A percentile compares a stretch with the other conserved stretches of the same genome.
phyloP scores from a whole-genome alignment of 2,797 vertebrate genomes.

The Morelia viridis region DNA sequence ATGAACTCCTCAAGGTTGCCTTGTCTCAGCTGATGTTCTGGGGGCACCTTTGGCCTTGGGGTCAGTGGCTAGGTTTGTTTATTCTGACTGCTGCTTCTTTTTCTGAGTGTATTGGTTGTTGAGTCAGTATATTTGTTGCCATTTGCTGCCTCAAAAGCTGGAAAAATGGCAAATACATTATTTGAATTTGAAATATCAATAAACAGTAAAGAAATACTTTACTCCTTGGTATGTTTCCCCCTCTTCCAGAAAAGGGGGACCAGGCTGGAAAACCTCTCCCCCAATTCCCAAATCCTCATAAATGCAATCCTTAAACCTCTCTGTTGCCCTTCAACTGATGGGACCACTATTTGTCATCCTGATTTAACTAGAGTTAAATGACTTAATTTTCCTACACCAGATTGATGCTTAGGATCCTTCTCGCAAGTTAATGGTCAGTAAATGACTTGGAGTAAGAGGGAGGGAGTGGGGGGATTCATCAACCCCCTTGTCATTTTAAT shows the following conservation, averaged over 20 bases:
- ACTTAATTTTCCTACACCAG: conserved; percentile 71
- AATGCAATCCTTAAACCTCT: conserved; percentile 70
- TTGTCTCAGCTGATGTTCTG: not conserved
- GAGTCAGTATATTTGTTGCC: not conserved
- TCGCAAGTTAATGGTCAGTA: conserved; percentile 64
- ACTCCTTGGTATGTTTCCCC: not conserved
- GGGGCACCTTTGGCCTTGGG: not conserved
- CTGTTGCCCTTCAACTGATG: conserved; percentile 66
- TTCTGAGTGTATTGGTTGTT: not conserved
- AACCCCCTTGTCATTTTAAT: conserved; percentile 68
- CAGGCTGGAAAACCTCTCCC: not conserved
- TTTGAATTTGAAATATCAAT: not conserved
- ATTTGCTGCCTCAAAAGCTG: not conserved
- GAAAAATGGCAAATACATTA: not conserved
- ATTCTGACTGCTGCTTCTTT: no score
- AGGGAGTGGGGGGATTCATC: conserved; percentile 62
- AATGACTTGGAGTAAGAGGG: conserved; percentile 43
- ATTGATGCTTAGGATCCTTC: conserved; percentile 69
- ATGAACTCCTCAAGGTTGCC: not conserved
- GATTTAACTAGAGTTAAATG: conserved; percentile 48
- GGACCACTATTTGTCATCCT: conserved; percentile 67
- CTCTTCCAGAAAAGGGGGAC: not conserved
- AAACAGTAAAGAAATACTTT: not conserved
- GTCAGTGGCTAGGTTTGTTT: not conserved
- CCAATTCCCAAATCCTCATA: conserved; percentile 8